Evolutionary conservation across 2,888 invertebrate genomes (phyloP).

Genomic region (Tetranychus truncatus): DNA sequence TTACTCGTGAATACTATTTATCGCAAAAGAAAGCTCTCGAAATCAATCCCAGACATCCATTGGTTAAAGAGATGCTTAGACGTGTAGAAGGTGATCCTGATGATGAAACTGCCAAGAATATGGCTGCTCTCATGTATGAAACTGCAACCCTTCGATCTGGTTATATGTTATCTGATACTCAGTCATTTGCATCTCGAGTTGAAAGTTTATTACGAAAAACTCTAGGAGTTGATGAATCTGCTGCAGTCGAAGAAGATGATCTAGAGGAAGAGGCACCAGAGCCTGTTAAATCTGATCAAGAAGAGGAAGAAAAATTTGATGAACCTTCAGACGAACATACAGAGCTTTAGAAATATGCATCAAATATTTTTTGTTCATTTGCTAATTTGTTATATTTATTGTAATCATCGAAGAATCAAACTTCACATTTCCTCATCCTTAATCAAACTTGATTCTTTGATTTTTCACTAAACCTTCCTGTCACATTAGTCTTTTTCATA

Average conservation of each 20-base stretch:
- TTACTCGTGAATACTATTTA: constrained; percentile 67
- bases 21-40: constrained; percentile 91
- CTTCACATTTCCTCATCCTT: too few species aligned
- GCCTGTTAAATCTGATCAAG: neutral
- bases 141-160: constrained; percentile 84
- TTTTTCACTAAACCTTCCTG: too few species aligned
- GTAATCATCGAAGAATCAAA: too few species aligned
- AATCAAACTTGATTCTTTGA: too few species aligned
- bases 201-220: constrained; percentile 69
- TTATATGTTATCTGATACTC: constrained; percentile 68
- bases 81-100: constrained; percentile 56
- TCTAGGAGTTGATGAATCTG: constrained; percentile 56
- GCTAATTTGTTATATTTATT: neutral
- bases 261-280: neutral
- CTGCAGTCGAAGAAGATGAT: constrained; percentile 36
- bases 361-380: neutral
- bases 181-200: constrained; percentile 70
- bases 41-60: constrained; percentile 89
- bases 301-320: neutral
- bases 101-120: constrained; percentile 57
- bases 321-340: neutral
- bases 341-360: constrained; percentile 1
- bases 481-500: too few species aligned
- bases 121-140: constrained; percentile 71
- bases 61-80: constrained; percentile 71